Evolutionary conservation across 2,797 vertebrate genomes (phyloP).

Genomic region (Poeciliopsis presidionis): DNA sequence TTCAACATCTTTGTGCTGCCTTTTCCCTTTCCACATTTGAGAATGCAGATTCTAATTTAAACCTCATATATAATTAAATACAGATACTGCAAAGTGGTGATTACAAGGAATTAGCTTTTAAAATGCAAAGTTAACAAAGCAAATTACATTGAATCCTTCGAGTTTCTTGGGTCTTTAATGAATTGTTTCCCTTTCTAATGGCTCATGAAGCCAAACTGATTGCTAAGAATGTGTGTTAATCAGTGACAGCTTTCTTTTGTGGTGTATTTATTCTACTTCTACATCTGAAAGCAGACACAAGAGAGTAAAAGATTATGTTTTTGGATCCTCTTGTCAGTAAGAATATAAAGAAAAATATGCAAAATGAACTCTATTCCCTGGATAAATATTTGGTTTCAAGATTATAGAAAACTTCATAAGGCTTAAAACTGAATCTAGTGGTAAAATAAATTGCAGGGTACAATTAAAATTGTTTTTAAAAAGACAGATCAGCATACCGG

Average conservation of each 20-base stretch:
- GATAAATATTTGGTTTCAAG: neutral
- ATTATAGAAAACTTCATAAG: neutral
- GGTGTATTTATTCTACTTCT: neutral
- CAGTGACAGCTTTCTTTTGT: neutral
- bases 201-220: neutral
- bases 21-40: no score
- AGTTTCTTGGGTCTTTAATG: neutral
- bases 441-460: neutral
- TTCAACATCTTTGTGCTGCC: no score
- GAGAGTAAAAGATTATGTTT: neutral
- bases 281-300: neutral
- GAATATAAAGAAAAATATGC: neutral
- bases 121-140: neutral
- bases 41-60: no score
- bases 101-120: neutral
- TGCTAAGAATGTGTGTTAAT: neutral
- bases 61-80: neutral
- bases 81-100: neutral
- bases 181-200: neutral
- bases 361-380: neutral
- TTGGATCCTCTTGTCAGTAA: neutral
- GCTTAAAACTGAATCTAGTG: neutral
- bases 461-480: neutral
- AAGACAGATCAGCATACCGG: neutral
- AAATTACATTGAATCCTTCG: neutral